Base-by-base conservation (phyloP, 2,888 invertebrate genomes). In the Strigamia crassipes region DNA sequence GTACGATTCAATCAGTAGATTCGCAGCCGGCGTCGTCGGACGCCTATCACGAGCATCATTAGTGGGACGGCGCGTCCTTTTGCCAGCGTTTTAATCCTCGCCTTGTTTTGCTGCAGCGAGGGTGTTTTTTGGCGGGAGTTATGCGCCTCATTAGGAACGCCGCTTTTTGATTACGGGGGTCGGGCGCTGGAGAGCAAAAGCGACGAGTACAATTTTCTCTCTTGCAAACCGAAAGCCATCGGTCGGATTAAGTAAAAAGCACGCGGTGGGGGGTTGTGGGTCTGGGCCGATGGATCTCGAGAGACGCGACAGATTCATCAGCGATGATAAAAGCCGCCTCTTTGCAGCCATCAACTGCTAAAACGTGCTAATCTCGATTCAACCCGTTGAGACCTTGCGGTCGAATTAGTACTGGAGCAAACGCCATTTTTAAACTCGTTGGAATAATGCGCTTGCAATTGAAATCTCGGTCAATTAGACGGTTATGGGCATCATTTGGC, bases 261-360 rank as follows among this genome's bases (percentile, higher is more conserved):
- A 66, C 66, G 66, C 66, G 66, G 9, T 23, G 15, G 66, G 66
- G 66, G 66, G 66, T 66, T 66, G 66, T 31, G 66, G 66, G 66
- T 66, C 2, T 23, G 66, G 66, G 42, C 42, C 80, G 46, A 80
- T 80, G 80, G 46, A 46, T 46, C 80, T 46, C 51, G 31, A 18
- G 80, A 51, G 80, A 46, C 31, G 31, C 51, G 80, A 80, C 80
- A 80, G 41, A 80, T 80, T 80, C 80, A 80, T 80, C 80, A 80
- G 46, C 23, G 66, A 66, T 66, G 66, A 66, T 66, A 66, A 66
- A 66, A 66, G 66, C 66, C 27, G 31, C 66, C 66, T 66, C 66
- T 23, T 23, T 10, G 9, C 66, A 66, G 4, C 66, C 66, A 66
- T 66, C 66, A 66, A 23, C 66, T 23, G 66, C 13, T 51, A 51